phyloP scores from a whole-genome alignment of 2,888 invertebrate genomes.

The Cremastinae sp. region DNA sequence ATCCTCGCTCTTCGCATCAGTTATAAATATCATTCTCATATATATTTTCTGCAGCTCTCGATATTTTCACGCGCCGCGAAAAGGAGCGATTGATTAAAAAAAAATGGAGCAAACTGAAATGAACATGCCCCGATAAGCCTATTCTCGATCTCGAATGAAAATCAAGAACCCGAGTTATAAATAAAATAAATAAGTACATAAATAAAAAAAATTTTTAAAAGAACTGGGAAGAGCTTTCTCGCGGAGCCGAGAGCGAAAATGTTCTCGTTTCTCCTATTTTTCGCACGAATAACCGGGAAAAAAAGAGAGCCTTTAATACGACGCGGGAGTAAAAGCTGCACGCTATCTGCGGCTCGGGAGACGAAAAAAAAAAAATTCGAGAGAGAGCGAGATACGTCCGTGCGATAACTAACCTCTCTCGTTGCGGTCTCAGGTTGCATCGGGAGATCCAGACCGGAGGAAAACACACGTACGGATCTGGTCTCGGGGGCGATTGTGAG shows the following conservation, averaged over 20 bases:
- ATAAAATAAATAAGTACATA: no score
- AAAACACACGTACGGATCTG: slow-evolving; percentile 48
- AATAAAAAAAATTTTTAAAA: no score
- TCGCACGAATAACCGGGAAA: slow-evolving; percentile 18
- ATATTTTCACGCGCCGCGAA: no score
- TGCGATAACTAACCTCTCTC: slow-evolving; percentile 60
- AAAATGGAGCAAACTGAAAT: no score
- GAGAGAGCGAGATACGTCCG: slow-evolving; percentile 49
- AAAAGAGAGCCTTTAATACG: slow-evolving; percentile 52
- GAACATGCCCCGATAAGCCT: no score
- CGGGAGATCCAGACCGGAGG: slow-evolving; percentile 42
- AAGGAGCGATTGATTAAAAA: no score
- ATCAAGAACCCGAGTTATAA: no score
- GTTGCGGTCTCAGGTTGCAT: slow-evolving; percentile 57
- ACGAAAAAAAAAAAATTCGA: slow-evolving; percentile 28
- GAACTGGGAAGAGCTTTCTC: no score
- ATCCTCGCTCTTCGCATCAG: no score
- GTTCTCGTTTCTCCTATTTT: slow-evolving; percentile 35
- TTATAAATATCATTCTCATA: no score
- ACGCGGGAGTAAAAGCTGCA: slow-evolving; percentile 45
- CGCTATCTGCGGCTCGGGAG: slow-evolving; percentile 36
- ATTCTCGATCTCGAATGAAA: no score
- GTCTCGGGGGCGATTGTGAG: slow-evolving; percentile 31
- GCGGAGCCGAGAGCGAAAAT: neutral
- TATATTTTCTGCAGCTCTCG: no score